A percentile compares a stretch with the other conserved stretches of the same genome.
Evolutionary conservation across 2,113 vertebrate species (phyloP).

Genomic region (Leptodactylus fuscus): DNA sequence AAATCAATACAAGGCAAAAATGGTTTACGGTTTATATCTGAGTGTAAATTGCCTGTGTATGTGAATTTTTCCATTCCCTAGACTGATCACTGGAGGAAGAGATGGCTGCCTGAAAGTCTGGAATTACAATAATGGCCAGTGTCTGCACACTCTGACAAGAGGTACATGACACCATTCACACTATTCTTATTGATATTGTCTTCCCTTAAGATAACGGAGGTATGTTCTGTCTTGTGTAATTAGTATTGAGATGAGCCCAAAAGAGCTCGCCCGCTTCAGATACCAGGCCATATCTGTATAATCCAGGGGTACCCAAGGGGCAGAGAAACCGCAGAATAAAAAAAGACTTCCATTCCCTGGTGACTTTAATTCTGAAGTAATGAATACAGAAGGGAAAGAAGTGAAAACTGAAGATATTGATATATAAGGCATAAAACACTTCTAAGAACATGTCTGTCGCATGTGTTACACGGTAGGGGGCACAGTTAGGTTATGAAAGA

Average conservation of each 20-base stretch:
- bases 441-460: neutral
- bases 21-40: neutral
- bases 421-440: neutral
- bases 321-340: neutral
- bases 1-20: neutral
- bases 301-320: neutral
- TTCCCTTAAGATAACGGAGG: neutral
- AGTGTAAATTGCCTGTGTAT: neutral
- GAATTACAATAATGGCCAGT: slow-evolving; percentile 75
- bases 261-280: neutral
- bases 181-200: neutral
- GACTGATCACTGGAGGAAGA: slow-evolving; percentile 76
- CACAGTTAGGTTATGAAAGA: neutral
- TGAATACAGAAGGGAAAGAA: neutral
- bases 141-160: slow-evolving; percentile 71
- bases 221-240: neutral
- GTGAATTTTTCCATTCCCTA: slow-evolving; percentile 43
- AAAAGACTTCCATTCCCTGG: slow-evolving; percentile 1
- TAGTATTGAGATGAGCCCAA: neutral
- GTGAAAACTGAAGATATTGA: neutral
- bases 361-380: neutral
- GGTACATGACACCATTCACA: slow-evolving; percentile 57
- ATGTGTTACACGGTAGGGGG: neutral
- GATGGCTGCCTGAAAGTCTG: slow-evolving; percentile 75
- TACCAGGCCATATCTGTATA: neutral